Evolutionary conservation across 2,888 invertebrate genomes (phyloP), one percentile per base, ranked within the genome.

Genomic region (Rhagonycha lutea): DNA sequence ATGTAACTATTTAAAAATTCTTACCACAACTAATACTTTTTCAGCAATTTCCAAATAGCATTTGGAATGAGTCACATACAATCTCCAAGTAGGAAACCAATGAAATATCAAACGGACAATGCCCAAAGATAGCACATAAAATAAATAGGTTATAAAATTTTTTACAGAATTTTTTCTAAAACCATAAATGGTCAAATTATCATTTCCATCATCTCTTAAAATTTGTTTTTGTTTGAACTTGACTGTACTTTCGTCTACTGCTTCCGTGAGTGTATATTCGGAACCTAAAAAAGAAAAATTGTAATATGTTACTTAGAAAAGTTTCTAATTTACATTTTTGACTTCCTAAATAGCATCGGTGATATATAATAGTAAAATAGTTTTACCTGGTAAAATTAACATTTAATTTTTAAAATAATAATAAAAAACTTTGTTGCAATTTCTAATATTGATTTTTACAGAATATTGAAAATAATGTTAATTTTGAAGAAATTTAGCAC

Each of bases 71-170:
- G 96, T 96, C 23, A 92, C 91, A 79, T 92, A 90, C 12, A 98
- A 89, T 87, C 93, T 90, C 90, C 93, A 93, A 76, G 92, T 92
- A 0, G 96, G 96, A 84, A 92, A 92, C 98, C 98, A 98, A 87
- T 97, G 96, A 88, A 96, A 94, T 79, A 97, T 86, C 81, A 98
- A 90, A 78, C 95, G 91, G 2, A 98, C 90, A 0, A 96, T 85
- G 9, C 97, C 97, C 29, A 91, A 90, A 1, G 94, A 93, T 68
- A 94, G 78, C 28, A 92, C 82, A 24, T 94, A 93, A 26, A 91
- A 85, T 29, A 91, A 82, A 90, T 92, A 92, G 11, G 91, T 90
- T 63, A 92, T 76, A 61, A 89, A 82, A 14, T 89, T 89, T 82
- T 90, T 89, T 84, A 90, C 88, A 82, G 89, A 86, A 83, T 90